Percentiles rank a stretch among this genome's conserved stretches.
Conservation (phyloP, 2,113 vertebrate species). For the Artemisiospiza belli region DNA sequence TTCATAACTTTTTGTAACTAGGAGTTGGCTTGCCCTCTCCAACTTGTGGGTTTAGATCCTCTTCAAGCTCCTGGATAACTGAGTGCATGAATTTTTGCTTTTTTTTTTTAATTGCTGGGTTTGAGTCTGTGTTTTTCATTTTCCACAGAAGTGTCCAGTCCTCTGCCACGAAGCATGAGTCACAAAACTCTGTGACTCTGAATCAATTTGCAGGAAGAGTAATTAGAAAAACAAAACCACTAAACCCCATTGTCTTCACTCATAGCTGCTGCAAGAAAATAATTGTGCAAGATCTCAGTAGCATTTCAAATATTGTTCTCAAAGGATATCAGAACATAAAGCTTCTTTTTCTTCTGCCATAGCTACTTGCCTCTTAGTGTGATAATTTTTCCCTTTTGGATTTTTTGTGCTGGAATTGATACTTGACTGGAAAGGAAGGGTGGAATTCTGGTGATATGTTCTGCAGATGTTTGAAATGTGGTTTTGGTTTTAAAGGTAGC, state of each 20-base stretch:
- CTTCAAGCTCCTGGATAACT: background rate
- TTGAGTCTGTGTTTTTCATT: conserved; percentile 18
- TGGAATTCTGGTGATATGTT: conserved; percentile 35
- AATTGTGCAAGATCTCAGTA: background rate
- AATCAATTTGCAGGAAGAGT: background rate
- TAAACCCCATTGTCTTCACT: background rate
- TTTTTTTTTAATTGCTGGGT: background rate
- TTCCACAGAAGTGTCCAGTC: background rate
- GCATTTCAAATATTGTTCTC: background rate
- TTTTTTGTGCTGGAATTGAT: conserved; percentile 26
- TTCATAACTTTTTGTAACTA: background rate
- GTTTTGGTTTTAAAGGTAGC: conserved; percentile 16
- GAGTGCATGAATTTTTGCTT: background rate
- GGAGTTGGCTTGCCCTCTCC: background rate
- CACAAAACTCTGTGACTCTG: background rate
- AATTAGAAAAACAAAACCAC: conserved; percentile 27
- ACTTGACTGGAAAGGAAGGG: background rate
- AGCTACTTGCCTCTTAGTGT: background rate
- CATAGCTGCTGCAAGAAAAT: background rate
- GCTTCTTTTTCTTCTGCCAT: background rate
- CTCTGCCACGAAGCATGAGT: conserved; percentile 28
- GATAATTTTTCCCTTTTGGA: background rate
- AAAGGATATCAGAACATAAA: background rate
- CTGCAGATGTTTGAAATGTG: conserved; percentile 38
- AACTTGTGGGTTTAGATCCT: background rate